These are phyloP conservation scores for Polyploca ridens DNA, from an alignment of 2,888 invertebrate genomes.

Conservation along the genomic window DNA sequence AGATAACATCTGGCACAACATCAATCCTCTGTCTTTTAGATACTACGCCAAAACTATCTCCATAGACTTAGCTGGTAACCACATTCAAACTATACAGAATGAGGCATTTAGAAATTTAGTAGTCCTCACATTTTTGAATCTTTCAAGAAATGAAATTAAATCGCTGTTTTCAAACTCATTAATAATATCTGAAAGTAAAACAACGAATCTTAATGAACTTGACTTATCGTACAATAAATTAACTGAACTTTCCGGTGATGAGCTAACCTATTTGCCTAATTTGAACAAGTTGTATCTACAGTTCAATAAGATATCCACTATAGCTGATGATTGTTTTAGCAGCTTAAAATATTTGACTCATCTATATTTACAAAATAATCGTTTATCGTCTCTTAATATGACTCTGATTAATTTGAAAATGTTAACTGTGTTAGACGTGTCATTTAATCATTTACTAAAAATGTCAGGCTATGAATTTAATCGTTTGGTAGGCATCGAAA, in stretches of 20 bases:
- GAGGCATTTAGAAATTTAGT: slow-evolving; percentile 54
- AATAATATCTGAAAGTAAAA: slow-evolving; percentile 36
- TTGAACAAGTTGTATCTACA: slow-evolving; percentile 56
- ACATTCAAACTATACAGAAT: slow-evolving; percentile 50
- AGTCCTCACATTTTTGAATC: slow-evolving; percentile 48
- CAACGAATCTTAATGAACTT: slow-evolving; percentile 40
- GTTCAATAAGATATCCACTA: slow-evolving; percentile 48
- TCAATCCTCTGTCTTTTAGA: slow-evolving; percentile 52
- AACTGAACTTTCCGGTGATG: slow-evolving; percentile 39
- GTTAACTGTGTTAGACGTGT: slow-evolving; percentile 55
- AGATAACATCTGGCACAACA: slow-evolving; percentile 51
- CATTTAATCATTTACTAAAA: slow-evolving; percentile 52
- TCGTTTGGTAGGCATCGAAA: slow-evolving; percentile 49
- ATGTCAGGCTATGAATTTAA: slow-evolving; percentile 60
- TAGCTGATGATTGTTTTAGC: slow-evolving; percentile 56
- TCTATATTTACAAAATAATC: slow-evolving; percentile 57
- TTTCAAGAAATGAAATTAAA: slow-evolving; percentile 60
- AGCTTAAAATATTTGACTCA: slow-evolving; percentile 44
- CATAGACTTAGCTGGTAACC: slow-evolving; percentile 57
- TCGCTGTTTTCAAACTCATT: slow-evolving; percentile 48
- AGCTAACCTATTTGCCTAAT: slow-evolving; percentile 43
- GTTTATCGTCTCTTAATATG: slow-evolving; percentile 53
- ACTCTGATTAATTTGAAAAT: slow-evolving; percentile 56
- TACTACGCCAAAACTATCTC: slow-evolving; percentile 52
- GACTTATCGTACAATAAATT: slow-evolving; percentile 64